A percentile compares a stretch with the other conserved stretches of the same genome.
Evolutionary conservation across 2,888 invertebrate species (phyloP).

Genomic region (Catocala nupta): DNA sequence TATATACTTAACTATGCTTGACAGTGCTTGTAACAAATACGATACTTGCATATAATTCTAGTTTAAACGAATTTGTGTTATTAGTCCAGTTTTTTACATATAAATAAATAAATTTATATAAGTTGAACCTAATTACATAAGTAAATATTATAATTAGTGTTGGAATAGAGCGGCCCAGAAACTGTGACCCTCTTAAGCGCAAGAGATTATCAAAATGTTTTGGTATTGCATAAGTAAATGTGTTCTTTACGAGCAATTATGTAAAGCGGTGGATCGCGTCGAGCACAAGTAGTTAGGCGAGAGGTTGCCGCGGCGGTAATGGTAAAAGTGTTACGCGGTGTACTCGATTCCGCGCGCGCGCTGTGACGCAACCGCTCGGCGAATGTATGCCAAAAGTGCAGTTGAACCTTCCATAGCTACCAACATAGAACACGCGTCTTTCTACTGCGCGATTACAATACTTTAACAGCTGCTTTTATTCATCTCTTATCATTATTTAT

Average conservation of each 20-base stretch:
- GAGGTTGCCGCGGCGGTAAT: constrained; percentile 72
- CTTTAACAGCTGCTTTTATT: background rate
- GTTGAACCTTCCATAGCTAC: constrained; percentile 66
- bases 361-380: constrained; percentile 74
- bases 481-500: no score
- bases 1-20: no score
- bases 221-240: constrained; percentile 77
- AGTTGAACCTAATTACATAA: constrained; percentile 22
- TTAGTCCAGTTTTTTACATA: constrained; percentile 22
- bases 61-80: constrained; percentile 18
- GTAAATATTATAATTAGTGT: constrained; percentile 33
- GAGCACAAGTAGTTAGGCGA: constrained; percentile 73
- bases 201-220: constrained; percentile 76
- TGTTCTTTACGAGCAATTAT: constrained; percentile 82
- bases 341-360: constrained; percentile 73
- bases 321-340: constrained; percentile 85
- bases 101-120: constrained; percentile 15
- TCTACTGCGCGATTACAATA: constrained; percentile 10
- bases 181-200: constrained; percentile 71
- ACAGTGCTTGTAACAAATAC: no score
- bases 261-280: constrained; percentile 78
- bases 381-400: constrained; percentile 86
- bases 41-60: background rate
- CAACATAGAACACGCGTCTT: constrained; percentile 38
- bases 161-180: constrained; percentile 52